Evolutionary conservation across 30 jellyfish, hydroid and myxozoan species (phyloP).

Genomic region (Morbakka virulenta): DNA sequence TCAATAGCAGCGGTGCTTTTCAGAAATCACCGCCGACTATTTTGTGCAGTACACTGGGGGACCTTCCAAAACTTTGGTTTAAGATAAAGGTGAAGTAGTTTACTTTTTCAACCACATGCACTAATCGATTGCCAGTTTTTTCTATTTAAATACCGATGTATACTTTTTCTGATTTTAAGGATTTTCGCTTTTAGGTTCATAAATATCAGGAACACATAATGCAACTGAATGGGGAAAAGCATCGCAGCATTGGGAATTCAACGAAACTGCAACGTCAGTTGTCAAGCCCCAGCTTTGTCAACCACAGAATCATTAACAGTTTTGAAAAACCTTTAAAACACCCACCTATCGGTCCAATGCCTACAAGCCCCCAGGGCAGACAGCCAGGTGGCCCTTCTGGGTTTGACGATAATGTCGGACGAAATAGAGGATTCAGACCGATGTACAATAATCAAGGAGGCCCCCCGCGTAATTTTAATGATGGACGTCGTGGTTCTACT

Average conservation of each 20-base stretch:
- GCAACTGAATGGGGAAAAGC: conserved; percentile 89
- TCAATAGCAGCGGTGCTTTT: too few relatives aligned
- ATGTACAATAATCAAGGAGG: conserved; percentile 41
- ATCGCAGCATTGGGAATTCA: background rate
- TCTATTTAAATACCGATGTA: too few relatives aligned
- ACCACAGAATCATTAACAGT: conserved; percentile 50
- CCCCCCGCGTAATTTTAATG: conserved; percentile 55
- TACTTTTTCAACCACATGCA: too few relatives aligned
- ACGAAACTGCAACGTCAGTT: conserved; percentile 59
- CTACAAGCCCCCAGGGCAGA: conserved; percentile 1
- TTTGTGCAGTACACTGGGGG: too few relatives aligned
- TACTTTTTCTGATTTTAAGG: too few relatives aligned
- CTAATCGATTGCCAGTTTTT: too few relatives aligned
- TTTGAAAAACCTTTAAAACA: conserved; percentile 51
- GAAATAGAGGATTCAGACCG: conserved; percentile 51
- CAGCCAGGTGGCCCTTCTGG: background rate
- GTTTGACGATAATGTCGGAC: conserved; percentile 30
- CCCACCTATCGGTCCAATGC: conserved; percentile 29
- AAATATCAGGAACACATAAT: conserved; percentile 97
- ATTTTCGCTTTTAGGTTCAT: conserved; percentile 61
- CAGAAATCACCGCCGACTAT: too few relatives aligned
- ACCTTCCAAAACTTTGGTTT: too few relatives aligned
- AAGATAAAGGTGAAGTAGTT: background rate
- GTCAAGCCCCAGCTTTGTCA: conserved; percentile 64
- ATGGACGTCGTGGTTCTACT: conserved; percentile 51